phyloP scores from a whole-genome alignment of 37 sponge, comb jelly and placozoan genomes.

The Theonella swinhoei region DNA sequence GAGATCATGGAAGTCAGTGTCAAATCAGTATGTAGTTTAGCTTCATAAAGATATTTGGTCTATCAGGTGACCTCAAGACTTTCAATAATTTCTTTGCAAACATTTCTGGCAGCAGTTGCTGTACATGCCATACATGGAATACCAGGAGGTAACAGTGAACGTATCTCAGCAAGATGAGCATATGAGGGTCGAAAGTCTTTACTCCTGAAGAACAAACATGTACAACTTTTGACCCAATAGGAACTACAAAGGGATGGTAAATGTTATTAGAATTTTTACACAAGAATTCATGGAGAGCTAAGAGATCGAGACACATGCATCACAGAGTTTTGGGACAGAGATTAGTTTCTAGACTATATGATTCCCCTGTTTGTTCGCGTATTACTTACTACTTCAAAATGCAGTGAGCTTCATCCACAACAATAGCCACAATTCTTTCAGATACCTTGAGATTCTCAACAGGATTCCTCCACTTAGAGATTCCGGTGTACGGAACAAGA shows the following conservation, averaged over 20 bases:
- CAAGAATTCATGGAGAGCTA: too few species aligned
- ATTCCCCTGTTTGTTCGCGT: background rate
- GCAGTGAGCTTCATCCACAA: conserved; percentile 48
- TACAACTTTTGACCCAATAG: background rate
- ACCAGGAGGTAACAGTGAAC: background rate
- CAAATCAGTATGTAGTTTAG: conserved; percentile 2
- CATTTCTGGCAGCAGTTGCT: background rate
- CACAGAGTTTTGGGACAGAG: too few species aligned
- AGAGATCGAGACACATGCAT: too few species aligned
- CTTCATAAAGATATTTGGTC: conserved; percentile 46
- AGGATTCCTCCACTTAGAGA: too few species aligned
- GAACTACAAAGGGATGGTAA: too few species aligned
- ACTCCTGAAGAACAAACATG: conserved; percentile 7
- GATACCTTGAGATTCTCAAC: too few species aligned
- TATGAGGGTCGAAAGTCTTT: conserved; percentile 13
- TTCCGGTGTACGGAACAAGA: conserved; percentile 18
- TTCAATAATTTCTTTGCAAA: conserved; percentile 3
- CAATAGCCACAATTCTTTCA: conserved; percentile 6
- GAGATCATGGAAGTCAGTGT: background rate
- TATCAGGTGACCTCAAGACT: conserved; percentile 35
- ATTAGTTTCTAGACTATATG: too few species aligned
- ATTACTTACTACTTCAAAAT: conserved; percentile 46
- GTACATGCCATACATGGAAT: conserved; percentile 15
- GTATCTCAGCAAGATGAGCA: background rate
- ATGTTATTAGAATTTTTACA: too few species aligned